Evolutionary conservation across 1,140 invertebrate genomes (phyloP).

Genomic region (Musca vetustissima): DNA sequence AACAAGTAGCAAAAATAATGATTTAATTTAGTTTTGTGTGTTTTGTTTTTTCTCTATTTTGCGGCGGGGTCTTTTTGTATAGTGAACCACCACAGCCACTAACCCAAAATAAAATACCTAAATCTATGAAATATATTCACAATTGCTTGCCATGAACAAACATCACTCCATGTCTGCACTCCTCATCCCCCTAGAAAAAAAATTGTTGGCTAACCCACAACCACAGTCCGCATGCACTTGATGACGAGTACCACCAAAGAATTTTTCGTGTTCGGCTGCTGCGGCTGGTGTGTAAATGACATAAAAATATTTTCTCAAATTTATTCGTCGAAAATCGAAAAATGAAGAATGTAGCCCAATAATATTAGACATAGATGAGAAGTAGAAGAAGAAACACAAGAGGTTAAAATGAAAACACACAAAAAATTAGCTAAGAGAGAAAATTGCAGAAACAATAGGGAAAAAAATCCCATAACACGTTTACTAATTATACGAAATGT

Average conservation of each 20-base stretch:
- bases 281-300: constrained; percentile 13
- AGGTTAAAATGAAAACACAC: neutral
- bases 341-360: constrained; percentile 4
- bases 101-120: too few species aligned
- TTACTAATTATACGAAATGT: too few species aligned
- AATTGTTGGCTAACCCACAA: too few species aligned
- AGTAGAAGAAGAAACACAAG: neutral
- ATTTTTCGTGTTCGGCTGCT: neutral
- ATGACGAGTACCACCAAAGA: too few species aligned
- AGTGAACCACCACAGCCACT: too few species aligned
- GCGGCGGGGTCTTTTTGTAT: too few species aligned
- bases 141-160: too few species aligned
- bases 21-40: neutral
- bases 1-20: constrained; percentile 5
- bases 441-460: neutral
- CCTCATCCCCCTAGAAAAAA: too few species aligned
- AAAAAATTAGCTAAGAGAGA: neutral
- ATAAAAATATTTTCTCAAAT: constrained; percentile 23
- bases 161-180: too few species aligned
- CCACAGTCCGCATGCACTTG: too few species aligned
- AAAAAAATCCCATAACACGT: too few species aligned
- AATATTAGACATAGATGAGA: neutral
- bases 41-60: neutral
- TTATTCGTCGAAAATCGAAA: constrained; percentile 10
- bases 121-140: too few species aligned